Percentiles rank a stretch among this genome's conserved stretches.
These are phyloP conservation scores for Serranochromis macrocephalus DNA, from an alignment of 2,113 vertebrate species.

Conservation along the genomic window DNA sequence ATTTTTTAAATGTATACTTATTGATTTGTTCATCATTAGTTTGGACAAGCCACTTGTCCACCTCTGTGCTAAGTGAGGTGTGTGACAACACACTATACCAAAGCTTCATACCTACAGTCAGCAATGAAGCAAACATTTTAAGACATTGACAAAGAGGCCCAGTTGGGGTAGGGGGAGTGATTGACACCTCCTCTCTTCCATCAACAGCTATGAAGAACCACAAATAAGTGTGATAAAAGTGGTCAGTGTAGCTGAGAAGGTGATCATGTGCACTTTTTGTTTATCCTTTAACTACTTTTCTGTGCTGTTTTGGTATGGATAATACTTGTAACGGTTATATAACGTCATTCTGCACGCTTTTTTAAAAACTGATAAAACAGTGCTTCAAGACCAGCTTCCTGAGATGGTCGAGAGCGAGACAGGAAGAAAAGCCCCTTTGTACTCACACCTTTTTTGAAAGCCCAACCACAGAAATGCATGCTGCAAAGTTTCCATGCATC, in stretches of 20 bases:
- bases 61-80: accelerated
- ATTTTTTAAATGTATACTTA: background rate
- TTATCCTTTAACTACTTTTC: background rate
- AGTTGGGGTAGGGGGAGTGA: accelerated
- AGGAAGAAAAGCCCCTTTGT: background rate
- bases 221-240: background rate
- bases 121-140: background rate
- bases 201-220: background rate
- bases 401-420: background rate
- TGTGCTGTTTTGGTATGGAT: accelerated
- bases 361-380: accelerated
- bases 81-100: background rate
- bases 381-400: background rate
- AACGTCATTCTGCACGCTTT: background rate
- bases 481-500: background rate
- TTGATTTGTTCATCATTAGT: background rate
- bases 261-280: background rate
- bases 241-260: background rate
- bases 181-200: background rate
- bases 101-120: background rate
- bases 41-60: accelerated
- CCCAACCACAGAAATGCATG: background rate
- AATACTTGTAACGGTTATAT: accelerated
- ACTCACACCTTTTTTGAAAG: background rate
- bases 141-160: background rate